Base-by-base conservation (phyloP, 2,113 vertebrate genomes). In the Otolemur garnettii region DNA sequence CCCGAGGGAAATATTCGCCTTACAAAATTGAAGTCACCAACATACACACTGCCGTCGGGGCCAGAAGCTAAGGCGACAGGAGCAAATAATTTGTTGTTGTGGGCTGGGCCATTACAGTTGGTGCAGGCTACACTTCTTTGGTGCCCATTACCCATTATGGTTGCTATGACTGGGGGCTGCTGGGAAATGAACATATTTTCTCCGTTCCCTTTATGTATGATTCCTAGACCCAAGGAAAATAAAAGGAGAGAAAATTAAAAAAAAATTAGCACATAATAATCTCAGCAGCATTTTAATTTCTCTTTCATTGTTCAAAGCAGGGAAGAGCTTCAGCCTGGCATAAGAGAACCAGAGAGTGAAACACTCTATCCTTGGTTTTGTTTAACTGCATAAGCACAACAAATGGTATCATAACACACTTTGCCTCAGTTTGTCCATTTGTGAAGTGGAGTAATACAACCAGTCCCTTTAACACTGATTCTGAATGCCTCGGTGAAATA, bases 11-110 rank as follows among this genome's bases (percentile, higher is more conserved):
- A 99, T 96, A 99, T 99, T 87, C 99, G 98, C 42, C 99, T 98
- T 89, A 99, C 98, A 94, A 99, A 99, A 98, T 99, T 99, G 98
- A 99, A 99, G 98, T 99, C 99, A 0, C 99, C 99, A 22, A 99
- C 98, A 45, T 99, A 99, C 75, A 99, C 97, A 0, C 99, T 99
- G 21, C 99, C 99, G 38, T 99, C 99, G 0, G 99, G 99, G 10
- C 99, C 99, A 26, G 99, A 99, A 55, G 99, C 99, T 28, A 99
- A 98, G 0, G 99, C 99, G 64, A 99, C 99, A 0, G 99, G 99
- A 17, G 99, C 99, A 78, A 99, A 99, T 62, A 99, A 99, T 97
- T 99, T 99, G 98, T 99, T 99, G 98, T 98, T 99, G 84, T 99
- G 98, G 0, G 99, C 99, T 0, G 98, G 98, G 0, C 99, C 99